A percentile compares a stretch with the other conserved stretches of the same genome.
Evolutionary conservation across 2,113 vertebrate genomes (phyloP).

Genomic region (Herpailurus yagouaroundi): DNA sequence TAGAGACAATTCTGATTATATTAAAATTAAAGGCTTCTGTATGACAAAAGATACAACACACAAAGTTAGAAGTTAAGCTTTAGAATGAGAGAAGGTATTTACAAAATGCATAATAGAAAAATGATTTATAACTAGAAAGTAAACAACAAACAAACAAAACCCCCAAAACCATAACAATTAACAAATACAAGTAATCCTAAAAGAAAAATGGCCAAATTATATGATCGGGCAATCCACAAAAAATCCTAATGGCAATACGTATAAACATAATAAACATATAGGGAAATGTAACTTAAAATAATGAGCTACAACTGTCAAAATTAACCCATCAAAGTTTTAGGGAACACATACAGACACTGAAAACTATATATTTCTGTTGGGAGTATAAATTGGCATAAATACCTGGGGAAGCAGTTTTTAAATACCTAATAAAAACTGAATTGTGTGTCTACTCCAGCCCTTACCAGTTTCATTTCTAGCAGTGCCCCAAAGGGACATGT

Average conservation of each 20-base stretch:
- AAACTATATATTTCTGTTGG: background rate
- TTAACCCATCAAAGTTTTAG: background rate
- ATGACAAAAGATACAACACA: background rate
- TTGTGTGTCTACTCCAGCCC: background rate
- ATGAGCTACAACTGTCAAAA: background rate
- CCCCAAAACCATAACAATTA: background rate
- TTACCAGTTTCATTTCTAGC: background rate
- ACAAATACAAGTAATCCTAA: background rate
- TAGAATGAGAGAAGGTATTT: background rate
- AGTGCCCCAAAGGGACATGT: background rate
- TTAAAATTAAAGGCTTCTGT: background rate
- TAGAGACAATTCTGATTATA: background rate
- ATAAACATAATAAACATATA: background rate
- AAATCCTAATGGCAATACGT: background rate
- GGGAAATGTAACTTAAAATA: background rate
- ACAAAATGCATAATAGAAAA: background rate
- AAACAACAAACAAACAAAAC: background rate
- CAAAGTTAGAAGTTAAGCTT: background rate
- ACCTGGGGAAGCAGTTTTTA: background rate
- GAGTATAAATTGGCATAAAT: background rate
- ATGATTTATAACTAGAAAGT: background rate
- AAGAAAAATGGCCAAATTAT: background rate
- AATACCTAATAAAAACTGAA: background rate
- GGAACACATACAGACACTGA: background rate
- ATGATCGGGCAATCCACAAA: background rate